These are phyloP conservation scores for Ferrisia virgata DNA, from an alignment of 2,888 invertebrate genomes.

Conservation along the genomic window DNA sequence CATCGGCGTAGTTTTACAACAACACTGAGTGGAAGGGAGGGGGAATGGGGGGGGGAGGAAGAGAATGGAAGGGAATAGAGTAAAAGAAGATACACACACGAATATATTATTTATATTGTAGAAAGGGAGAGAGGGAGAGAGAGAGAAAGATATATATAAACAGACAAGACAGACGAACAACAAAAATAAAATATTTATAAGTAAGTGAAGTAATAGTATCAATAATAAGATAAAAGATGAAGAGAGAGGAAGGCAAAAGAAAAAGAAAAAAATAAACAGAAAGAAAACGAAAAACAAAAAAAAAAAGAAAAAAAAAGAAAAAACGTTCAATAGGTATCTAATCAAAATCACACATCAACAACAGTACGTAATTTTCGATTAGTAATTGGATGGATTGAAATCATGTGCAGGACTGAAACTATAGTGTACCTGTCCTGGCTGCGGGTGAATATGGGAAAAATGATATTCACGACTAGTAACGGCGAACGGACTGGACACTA, in stretches of 20 bases:
- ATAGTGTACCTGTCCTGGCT: slow-evolving; percentile 73
- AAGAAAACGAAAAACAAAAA: slow-evolving; percentile 10
- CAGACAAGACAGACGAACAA: too few relatives aligned
- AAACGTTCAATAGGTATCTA: slow-evolving; percentile 29
- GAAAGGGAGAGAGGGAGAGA: too few relatives aligned
- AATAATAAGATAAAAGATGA: too few relatives aligned
- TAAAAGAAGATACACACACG: too few relatives aligned
- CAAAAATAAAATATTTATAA: not conserved
- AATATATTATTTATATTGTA: too few relatives aligned
- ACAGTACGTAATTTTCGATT: slow-evolving; percentile 45
- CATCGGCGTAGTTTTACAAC: slow-evolving; percentile 3
- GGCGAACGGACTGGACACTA: slow-evolving; percentile 52
- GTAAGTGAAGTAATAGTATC: too few relatives aligned
- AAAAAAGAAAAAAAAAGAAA: slow-evolving; percentile 36
- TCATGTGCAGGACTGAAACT: slow-evolving; percentile 51
- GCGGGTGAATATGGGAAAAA: slow-evolving; percentile 91
- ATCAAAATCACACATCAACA: not conserved
- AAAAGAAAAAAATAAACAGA: not conserved
- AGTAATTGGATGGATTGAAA: slow-evolving; percentile 50
- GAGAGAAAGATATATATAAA: too few relatives aligned
- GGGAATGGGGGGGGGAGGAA: too few relatives aligned
- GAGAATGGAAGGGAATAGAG: too few relatives aligned
- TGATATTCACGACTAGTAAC: slow-evolving; percentile 68
- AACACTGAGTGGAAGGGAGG: too few relatives aligned
- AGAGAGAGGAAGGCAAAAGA: not conserved